Conservation (phyloP, 2,888 invertebrate species). For the Apodemia duryi region DNA sequence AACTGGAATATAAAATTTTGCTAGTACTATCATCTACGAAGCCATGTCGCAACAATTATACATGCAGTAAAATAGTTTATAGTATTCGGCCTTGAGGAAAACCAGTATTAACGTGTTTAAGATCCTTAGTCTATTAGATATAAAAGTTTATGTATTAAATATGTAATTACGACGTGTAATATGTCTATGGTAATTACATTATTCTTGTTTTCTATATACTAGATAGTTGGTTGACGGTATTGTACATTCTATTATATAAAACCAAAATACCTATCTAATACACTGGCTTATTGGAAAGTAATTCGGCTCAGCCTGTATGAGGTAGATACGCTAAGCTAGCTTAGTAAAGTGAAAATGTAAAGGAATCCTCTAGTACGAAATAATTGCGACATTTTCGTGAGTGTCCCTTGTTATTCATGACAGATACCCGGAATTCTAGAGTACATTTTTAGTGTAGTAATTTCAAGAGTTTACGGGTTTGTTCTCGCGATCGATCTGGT, state of each 20-base stretch:
- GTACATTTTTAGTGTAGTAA: not conserved
- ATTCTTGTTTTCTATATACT: not conserved
- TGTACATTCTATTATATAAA: not conserved
- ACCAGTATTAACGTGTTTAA: too few species aligned
- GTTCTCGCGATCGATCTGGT: too few species aligned
- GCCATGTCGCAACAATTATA: too few species aligned
- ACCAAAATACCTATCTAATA: not conserved
- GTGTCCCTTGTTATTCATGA: not conserved
- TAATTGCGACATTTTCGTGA: not conserved
- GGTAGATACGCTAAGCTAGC: conserved; percentile 4
- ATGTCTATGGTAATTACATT: too few species aligned
- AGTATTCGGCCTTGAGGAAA: too few species aligned
- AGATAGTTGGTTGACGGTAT: not conserved
- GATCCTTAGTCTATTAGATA: too few species aligned
- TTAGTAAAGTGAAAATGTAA: conserved; percentile 10
- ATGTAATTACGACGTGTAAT: too few species aligned
- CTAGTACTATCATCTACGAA: too few species aligned
- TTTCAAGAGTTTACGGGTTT: too few species aligned
- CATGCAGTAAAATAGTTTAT: too few species aligned
- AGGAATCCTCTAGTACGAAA: not conserved
- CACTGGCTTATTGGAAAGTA: conserved; percentile 6
- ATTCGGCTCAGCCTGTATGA: not conserved
- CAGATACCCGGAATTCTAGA: not conserved
- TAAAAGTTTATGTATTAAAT: too few species aligned
- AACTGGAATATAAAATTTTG: too few species aligned